Evolutionary conservation across 2,113 vertebrate genomes (phyloP).

Genomic region (Prolemur simus): DNA sequence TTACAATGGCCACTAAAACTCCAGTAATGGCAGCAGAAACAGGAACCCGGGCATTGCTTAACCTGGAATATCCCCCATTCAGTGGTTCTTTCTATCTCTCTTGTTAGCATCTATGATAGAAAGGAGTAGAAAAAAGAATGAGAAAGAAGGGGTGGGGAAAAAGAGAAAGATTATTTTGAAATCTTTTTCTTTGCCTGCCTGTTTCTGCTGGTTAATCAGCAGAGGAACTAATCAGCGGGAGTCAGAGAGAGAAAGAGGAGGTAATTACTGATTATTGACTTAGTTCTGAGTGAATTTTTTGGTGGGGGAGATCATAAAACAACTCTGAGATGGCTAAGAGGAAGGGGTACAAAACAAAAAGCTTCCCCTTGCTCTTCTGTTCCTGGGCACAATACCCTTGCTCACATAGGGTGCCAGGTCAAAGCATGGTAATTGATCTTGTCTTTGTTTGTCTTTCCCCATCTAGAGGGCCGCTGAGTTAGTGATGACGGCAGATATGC

Average conservation of each 20-base stretch:
- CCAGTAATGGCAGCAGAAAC: not conserved
- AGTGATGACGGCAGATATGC: too few species aligned
- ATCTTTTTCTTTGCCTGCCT: not conserved
- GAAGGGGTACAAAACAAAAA: not conserved
- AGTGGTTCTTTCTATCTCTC: not conserved
- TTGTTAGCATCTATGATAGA: not conserved
- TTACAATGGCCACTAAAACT: not conserved
- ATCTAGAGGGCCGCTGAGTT: not conserved
- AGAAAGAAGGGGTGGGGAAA: not conserved
- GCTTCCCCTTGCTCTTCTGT: not conserved
- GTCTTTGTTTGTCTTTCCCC: not conserved
- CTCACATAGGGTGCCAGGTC: not conserved
- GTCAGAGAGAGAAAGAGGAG: not conserved
- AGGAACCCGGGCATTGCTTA: not conserved
- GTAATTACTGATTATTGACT: not conserved
- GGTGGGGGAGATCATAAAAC: not conserved
- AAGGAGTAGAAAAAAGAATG: not conserved
- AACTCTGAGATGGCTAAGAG: not conserved
- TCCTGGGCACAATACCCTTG: rapidly evolving
- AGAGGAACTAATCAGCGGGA: not conserved
- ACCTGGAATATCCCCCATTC: not conserved
- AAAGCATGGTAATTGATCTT: not conserved
- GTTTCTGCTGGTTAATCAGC: conserved; percentile 27
- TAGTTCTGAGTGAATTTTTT: not conserved
- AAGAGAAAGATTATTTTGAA: conserved; percentile 1